A percentile compares a stretch with the other conserved stretches of the same genome.
These are phyloP conservation scores for Urocitellus parryii DNA, from an alignment of 2,113 vertebrate genomes.

Conservation along the genomic window DNA sequence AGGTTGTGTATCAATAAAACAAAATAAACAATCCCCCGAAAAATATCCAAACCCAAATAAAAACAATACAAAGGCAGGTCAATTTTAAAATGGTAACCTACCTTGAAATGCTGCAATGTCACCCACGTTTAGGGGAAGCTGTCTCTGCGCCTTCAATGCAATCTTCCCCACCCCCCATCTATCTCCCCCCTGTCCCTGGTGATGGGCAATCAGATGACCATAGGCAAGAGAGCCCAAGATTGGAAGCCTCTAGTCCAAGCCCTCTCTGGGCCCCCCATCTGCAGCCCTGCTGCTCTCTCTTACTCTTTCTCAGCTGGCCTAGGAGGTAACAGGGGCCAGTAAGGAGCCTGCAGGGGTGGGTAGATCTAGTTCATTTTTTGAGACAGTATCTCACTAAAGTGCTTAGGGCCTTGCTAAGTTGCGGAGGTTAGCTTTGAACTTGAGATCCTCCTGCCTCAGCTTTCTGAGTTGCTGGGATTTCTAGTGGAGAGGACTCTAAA, in stretches of 20 bases:
- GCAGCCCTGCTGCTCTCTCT: conserved; percentile 60
- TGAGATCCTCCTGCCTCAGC: no score
- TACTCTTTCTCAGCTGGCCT: conserved; percentile 57
- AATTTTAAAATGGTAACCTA: conserved; percentile 77
- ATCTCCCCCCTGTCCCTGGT: conserved; percentile 34
- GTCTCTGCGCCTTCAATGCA: conserved; percentile 38
- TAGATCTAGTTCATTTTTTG: no score
- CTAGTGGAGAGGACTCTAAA: conserved; percentile 13
- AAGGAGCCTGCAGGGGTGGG: background rate
- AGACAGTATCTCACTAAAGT: no score
- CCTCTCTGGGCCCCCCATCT: conserved; percentile 34
- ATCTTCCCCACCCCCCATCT: conserved; percentile 8
- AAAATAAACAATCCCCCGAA: no score
- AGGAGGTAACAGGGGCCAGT: background rate
- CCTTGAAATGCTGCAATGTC: conserved; percentile 67
- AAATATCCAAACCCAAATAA: no score
- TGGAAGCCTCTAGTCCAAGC: conserved; percentile 50
- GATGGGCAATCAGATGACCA: conserved; percentile 57
- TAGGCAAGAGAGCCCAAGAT: conserved; percentile 18
- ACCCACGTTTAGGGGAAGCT: conserved; percentile 54
- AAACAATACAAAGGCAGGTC: conserved; percentile 76
- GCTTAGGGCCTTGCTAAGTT: no score
- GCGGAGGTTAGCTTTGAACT: no score
- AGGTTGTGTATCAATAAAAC: no score
- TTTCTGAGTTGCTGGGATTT: no score